A percentile compares a stretch with the other conserved stretches of the same genome.
Conservation (phyloP, 2,888 invertebrate genomes). For the Tipula helvola region DNA sequence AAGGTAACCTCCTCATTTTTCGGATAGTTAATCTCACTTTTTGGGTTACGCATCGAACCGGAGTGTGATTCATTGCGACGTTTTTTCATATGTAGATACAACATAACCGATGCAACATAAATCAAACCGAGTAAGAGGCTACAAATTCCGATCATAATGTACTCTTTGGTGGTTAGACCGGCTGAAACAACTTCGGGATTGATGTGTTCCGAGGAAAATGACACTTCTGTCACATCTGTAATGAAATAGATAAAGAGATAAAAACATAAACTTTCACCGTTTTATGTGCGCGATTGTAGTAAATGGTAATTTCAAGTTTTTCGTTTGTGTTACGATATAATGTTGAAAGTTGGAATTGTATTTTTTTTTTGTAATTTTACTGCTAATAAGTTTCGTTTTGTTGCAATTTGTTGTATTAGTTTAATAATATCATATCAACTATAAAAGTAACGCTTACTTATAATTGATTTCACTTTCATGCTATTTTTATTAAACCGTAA, state of each 20-base stretch:
- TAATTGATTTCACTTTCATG: not conserved
- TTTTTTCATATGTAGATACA: constrained; percentile 67
- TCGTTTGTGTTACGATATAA: not conserved
- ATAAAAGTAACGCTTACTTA: not conserved
- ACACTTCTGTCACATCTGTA: constrained; percentile 67
- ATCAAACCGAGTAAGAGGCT: constrained; percentile 75
- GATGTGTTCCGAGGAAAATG: constrained; percentile 55
- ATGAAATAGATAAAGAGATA: constrained; percentile 19
- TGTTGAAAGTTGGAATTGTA: not conserved
- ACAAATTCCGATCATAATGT: constrained; percentile 71
- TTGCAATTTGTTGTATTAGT: not conserved
- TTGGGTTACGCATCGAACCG: constrained; percentile 26
- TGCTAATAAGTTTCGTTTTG: not conserved
- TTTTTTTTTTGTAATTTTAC: not conserved
- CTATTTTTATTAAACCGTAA: not conserved
- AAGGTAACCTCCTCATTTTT: constrained; percentile 36
- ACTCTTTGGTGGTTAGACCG: constrained; percentile 61
- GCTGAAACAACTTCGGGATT: constrained; percentile 41
- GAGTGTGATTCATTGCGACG: constrained; percentile 37
- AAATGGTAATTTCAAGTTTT: not conserved
- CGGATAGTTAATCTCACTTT: constrained; percentile 37
- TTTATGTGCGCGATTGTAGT: not conserved
- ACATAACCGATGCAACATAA: constrained; percentile 73
- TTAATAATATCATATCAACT: not conserved
- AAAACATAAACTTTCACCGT: not conserved